phyloP scores from a whole-genome alignment of 2,797 vertebrate species.

The Lindbergichthys nudifrons region DNA sequence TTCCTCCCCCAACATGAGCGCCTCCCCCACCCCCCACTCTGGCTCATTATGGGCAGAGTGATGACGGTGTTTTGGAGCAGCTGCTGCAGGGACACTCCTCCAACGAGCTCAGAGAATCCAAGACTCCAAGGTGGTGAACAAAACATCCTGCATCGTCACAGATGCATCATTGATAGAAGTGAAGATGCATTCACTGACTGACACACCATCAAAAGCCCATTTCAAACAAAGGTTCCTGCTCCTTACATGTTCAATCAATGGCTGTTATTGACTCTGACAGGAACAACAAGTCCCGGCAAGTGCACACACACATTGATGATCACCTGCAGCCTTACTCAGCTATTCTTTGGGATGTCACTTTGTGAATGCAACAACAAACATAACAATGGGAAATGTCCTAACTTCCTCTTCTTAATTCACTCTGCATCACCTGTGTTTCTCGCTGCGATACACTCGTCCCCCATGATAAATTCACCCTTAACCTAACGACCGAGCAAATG shows the following conservation, averaged over 20 bases:
- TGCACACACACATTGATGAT: slow-evolving; percentile 39
- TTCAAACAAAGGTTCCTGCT: slow-evolving; percentile 59
- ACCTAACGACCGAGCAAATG: slow-evolving; percentile 83
- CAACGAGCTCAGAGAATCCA: slow-evolving; percentile 30
- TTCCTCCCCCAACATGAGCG: slow-evolving; percentile 64
- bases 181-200: no score
- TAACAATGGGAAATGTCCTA: slow-evolving; percentile 18
- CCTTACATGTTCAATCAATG: slow-evolving; percentile 68
- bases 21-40: slow-evolving; percentile 55
- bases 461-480: slow-evolving; percentile 83
- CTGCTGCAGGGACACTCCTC: slow-evolving; percentile 66
- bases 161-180: not conserved
- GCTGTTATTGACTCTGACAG: slow-evolving; percentile 52
- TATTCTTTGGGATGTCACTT: no score
- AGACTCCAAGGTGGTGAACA: slow-evolving; percentile 21
- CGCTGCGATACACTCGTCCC: slow-evolving; percentile 71
- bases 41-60: slow-evolving; percentile 79
- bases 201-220: no score
- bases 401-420: slow-evolving; percentile 6
- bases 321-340: slow-evolving; percentile 33
- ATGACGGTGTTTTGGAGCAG: slow-evolving; percentile 78
- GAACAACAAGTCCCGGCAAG: slow-evolving; percentile 37
- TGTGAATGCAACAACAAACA: not conserved
- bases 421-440: slow-evolving; percentile 51
- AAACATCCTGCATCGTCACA: slow-evolving; percentile 18